Evolutionary conservation across 2,797 vertebrate genomes (phyloP).

Genomic region (Myotis findleyi): DNA sequence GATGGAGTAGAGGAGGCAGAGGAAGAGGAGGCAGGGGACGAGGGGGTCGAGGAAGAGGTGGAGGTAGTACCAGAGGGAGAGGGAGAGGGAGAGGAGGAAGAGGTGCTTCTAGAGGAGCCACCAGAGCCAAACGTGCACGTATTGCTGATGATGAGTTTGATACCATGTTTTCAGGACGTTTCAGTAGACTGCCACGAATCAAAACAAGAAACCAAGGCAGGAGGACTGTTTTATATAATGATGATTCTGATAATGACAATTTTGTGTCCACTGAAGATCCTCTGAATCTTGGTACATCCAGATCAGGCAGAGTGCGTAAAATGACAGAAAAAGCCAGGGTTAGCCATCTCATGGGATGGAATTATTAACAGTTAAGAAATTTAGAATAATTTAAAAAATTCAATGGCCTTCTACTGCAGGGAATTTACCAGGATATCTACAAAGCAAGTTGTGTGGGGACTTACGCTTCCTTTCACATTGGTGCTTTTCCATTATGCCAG

Average conservation of each 20-base stretch:
- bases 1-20: constrained; percentile 87
- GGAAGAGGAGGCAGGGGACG: constrained; percentile 85
- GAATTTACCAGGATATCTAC: constrained; percentile 92
- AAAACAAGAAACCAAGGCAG: constrained; percentile 98
- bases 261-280: constrained; percentile 94
- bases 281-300: constrained; percentile 97
- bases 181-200: constrained; percentile 90
- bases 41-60: constrained; percentile 86
- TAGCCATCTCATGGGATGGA: constrained; percentile 99
- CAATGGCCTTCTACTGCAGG: constrained; percentile 95
- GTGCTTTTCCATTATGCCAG: constrained; percentile 90
- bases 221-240: constrained; percentile 95
- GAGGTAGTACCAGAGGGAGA: constrained; percentile 83
- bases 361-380: constrained; percentile 91
- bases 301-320: constrained; percentile 97
- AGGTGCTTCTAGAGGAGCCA: constrained; percentile 85
- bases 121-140: constrained; percentile 85
- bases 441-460: constrained; percentile 88
- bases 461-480: constrained; percentile 88
- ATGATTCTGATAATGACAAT: constrained; percentile 94
- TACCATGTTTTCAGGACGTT: constrained; percentile 85
- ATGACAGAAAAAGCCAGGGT: constrained; percentile 99
- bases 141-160: constrained; percentile 88
- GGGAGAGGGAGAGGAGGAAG: constrained; percentile 85
- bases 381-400: constrained; percentile 84